These are phyloP conservation scores for Onychomys torridus DNA, from an alignment of 2,797 vertebrate species.

Conservation along the genomic window DNA sequence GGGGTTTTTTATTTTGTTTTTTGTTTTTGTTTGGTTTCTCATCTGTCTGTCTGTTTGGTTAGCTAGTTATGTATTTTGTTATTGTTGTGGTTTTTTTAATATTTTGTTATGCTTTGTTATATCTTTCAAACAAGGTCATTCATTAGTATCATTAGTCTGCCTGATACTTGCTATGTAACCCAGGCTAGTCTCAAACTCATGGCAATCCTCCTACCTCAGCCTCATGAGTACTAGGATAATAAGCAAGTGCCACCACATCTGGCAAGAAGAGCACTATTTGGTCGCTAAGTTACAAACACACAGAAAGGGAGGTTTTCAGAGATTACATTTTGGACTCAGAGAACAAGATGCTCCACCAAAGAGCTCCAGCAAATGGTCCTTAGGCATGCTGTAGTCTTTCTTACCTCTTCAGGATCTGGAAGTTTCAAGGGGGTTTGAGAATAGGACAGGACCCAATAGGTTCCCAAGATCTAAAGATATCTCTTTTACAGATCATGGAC, in stretches of 20 bases:
- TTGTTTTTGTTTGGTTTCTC: not conserved
- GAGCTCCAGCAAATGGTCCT: not conserved
- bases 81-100: not conserved
- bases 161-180: not conserved
- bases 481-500: not conserved
- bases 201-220: not conserved
- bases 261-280: not conserved
- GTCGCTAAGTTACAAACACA: not conserved
- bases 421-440: not conserved
- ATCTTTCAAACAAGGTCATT: not conserved
- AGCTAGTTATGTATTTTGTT: not conserved
- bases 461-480: not conserved
- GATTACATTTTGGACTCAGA: not conserved
- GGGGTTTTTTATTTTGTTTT: not conserved
- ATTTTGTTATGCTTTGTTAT: not conserved
- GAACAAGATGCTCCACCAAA: not conserved
- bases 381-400: fast-evolving
- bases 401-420: not conserved
- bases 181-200: not conserved
- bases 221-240: not conserved
- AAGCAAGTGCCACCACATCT: not conserved
- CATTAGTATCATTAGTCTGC: not conserved
- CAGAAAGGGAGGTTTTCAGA: not conserved
- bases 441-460: not conserved
- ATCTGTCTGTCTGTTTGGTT: not conserved